Base-by-base conservation (phyloP, 2,888 invertebrate species). In the Miltochrista miniata region DNA sequence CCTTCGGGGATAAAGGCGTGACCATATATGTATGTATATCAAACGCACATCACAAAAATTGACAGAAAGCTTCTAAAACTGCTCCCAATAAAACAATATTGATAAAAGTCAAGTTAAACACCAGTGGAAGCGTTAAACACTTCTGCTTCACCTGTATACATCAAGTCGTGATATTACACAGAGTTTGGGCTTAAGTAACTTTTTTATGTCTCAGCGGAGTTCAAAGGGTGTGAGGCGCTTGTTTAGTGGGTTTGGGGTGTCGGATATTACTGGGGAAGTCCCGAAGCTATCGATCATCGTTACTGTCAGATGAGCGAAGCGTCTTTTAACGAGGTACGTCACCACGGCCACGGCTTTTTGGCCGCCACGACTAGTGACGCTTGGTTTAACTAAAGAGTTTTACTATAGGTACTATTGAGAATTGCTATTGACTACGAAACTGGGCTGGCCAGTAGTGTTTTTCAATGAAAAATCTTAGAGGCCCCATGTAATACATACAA, bases 201-300 rank as follows among this genome's bases (percentile, higher is more conserved):
- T 44, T 44, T 49, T 44, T 34, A 34, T 24, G 39, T 49, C 12
- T 45, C 40, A 31, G 31, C 30, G 45, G 50, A 40, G 36, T 41
- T 43, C 2, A 36, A 15, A 36, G 50, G 44, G 49, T 35, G 49
- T 45, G 38, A 45, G 49, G 44, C 10, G 63, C 51, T 54, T 63
- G 65, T 57, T 61, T 61, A 56, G 64, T 54, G 56, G 56, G 61
- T 48, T 48, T 57, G 56, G 69, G 72, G 74, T 73, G 76, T 73
- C 85, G 85, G 85, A 85, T 85, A 85, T 85, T 85, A 83, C 80
- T 70, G 77, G 77, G 84, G 83, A 85, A 85, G 83, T 81, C 81
- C 76, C 76, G 71, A 73, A 73, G 76, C 75, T 75, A 85, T 85
- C 85, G 80, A 85, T 85, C 85, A 85, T 85, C 85, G 84, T 85